Conservation (phyloP, 2,113 vertebrate genomes). For the Blennius ocellaris region DNA sequence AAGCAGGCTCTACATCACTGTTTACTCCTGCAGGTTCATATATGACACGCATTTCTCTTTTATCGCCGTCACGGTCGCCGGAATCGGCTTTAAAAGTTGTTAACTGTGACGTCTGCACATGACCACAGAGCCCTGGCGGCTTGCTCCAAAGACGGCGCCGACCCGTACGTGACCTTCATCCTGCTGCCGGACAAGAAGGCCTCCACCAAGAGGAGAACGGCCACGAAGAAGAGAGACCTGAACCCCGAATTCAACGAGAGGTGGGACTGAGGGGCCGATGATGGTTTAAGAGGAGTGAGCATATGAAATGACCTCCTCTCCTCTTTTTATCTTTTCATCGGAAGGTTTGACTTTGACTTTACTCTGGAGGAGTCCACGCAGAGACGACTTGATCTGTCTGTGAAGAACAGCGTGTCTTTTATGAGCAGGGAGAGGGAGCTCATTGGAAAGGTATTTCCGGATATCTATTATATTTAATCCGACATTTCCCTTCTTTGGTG, state of each 20-base stretch:
- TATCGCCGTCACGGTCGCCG: neutral
- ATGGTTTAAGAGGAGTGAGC: neutral
- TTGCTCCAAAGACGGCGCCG: slow-evolving; percentile 86
- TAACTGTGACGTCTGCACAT: slow-evolving; percentile 9
- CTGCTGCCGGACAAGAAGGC: slow-evolving; percentile 91
- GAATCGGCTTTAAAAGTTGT: neutral
- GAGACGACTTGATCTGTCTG: slow-evolving; percentile 87
- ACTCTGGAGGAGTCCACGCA: slow-evolving; percentile 85
- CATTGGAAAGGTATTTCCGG: slow-evolving; percentile 87
- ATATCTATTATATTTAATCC: neutral
- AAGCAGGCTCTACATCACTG: slow-evolving; percentile 85
- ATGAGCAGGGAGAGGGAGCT: slow-evolving; percentile 91
- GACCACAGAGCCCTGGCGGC: slow-evolving; percentile 83
- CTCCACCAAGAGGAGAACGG: slow-evolving; percentile 89
- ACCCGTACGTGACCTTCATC: slow-evolving; percentile 89
- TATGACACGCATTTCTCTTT: neutral
- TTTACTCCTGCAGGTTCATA: slow-evolving; percentile 89
- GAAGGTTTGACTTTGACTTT: slow-evolving; percentile 92
- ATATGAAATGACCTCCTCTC: neutral
- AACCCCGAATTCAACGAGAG: slow-evolving; percentile 92
- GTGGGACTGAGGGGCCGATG: slow-evolving; percentile 55
- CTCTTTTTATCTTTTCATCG: neutral
- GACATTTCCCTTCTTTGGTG: neutral
- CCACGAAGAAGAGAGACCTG: slow-evolving; percentile 87
- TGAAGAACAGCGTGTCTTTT: slow-evolving; percentile 92